Evolutionary conservation across 2,888 invertebrate species (phyloP), one percentile per base, ranked within the genome.

Genomic region (Agrotis ipsilon): DNA sequence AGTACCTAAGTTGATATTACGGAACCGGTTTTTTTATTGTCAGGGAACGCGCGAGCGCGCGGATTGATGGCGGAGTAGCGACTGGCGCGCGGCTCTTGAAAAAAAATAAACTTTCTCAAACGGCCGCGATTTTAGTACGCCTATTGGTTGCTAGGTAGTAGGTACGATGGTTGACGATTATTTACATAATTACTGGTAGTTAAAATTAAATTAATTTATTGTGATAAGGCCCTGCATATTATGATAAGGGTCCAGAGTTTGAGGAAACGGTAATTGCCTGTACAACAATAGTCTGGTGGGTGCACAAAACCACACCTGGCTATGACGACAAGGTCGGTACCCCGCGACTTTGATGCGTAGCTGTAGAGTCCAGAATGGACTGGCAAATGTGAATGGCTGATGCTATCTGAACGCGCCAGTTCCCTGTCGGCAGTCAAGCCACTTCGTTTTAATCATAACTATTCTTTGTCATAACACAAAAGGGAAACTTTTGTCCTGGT

Each of bases 71-170:
- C 86, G 78, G 76, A 72, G 55, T 68, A 80, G 81, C 82, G 86
- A 91, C 91, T 91, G 90, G 76, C 84, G 81, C 57, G 75, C 73
- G 64, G 72, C 72, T 51, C 51, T 62, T 57, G 70, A 78, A 84
- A 85, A 86, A 89, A 88, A 87, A 85, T 78, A 82, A 87, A 91
- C 91, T 91, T 91, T 91, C 91, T 86, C 90, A 83, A 83, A 72
- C 88, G 90, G 81, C 90, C 89, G 89, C 87, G 82, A 84, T 88
- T 76, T 79, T 79, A 78, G 77, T 65, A 68, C 24, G 78, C 74
- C 80, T 78, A 84, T 86, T 86, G 84, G 86, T 70, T 57, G 76
- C 32, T 68, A 68, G 62, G 48, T 68, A 65, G 21, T 80, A 72
- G 68, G 64, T 72, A 63, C 51, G 62, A 48, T 32, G 45, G 72